Evolutionary conservation across 2,888 invertebrate species (phyloP).

Genomic region (Dendrolimus pini): DNA sequence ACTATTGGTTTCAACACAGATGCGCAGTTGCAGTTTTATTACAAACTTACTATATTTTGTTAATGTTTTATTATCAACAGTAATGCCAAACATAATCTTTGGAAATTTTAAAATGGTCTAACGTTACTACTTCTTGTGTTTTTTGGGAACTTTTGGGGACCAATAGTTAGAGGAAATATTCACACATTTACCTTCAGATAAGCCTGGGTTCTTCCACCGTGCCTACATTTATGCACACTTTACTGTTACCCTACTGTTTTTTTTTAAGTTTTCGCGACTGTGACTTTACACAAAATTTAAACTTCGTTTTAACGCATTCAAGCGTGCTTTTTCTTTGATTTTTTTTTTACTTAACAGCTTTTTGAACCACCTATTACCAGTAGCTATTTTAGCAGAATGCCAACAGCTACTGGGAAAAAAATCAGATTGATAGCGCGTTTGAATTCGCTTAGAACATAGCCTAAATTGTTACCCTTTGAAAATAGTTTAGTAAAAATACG

Average conservation of each 20-base stretch:
- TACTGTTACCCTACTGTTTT: constrained; percentile 12
- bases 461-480: constrained; percentile 2
- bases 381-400: neutral
- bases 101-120: constrained; percentile 29
- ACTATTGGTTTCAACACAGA: no score
- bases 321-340: no score
- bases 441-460: constrained; percentile 2
- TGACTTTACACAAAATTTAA: no score
- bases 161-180: constrained; percentile 11
- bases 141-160: constrained; percentile 26
- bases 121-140: constrained; percentile 35
- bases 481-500: constrained; percentile 3
- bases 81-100: constrained; percentile 38
- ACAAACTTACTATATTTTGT: no score
- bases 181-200: constrained; percentile 11
- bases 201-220: constrained; percentile 24
- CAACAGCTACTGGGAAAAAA: no score
- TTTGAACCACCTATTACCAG: no score
- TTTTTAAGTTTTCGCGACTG: no score
- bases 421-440: neutral
- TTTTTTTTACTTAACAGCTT: no score
- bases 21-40: no score
- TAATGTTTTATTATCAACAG: neutral
- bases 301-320: no score
- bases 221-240: constrained; percentile 17